phyloP scores from a whole-genome alignment of 2,797 vertebrate genomes.

The Tragopan temminckii region DNA sequence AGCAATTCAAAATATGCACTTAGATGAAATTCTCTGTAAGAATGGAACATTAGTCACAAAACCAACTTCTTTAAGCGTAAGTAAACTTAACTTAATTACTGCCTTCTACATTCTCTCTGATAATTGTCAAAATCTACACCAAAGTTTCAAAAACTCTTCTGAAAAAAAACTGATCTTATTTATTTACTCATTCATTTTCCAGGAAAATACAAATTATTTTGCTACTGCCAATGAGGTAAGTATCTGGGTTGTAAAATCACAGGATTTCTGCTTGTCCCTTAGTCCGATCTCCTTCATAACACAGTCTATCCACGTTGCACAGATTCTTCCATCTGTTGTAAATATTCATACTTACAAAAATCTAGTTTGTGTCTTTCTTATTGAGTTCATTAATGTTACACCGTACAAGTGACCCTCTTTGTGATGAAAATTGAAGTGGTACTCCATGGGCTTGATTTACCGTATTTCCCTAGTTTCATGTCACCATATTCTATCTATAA shows the following conservation, averaged over 20 bases:
- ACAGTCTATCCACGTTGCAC: fast-evolving
- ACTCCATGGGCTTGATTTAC: background rate
- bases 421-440: background rate
- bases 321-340: fast-evolving
- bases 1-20: background rate
- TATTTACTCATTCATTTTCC: background rate
- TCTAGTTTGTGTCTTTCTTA: background rate
- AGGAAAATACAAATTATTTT: background rate
- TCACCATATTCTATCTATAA: background rate
- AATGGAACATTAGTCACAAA: background rate
- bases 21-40: background rate
- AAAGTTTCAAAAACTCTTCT: background rate
- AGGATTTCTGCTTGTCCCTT: background rate
- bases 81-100: background rate
- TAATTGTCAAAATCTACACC: background rate
- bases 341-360: background rate
- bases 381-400: background rate
- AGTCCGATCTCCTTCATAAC: background rate
- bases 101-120: background rate
- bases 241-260: background rate
- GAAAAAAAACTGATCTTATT: background rate
- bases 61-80: background rate
- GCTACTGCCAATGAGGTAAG: background rate
- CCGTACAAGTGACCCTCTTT: background rate
- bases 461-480: background rate